These are phyloP conservation scores for Bubalus kerabau DNA, from an alignment of 2,113 vertebrate species.

Conservation along the genomic window DNA sequence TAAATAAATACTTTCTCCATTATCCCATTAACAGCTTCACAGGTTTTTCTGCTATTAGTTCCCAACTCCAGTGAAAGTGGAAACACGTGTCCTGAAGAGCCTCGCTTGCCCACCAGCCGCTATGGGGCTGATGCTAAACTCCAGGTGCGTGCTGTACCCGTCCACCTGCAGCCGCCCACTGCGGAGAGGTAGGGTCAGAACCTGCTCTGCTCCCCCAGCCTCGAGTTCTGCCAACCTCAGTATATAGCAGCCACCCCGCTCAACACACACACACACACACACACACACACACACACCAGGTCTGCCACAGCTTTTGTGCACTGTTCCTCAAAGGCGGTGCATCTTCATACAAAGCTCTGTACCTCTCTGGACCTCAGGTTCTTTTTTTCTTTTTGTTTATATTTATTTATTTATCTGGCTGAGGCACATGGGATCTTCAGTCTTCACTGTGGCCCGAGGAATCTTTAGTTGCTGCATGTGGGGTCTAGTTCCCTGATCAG, in stretches of 20 bases:
- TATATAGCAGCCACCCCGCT: neutral
- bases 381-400: neutral
- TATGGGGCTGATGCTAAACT: neutral
- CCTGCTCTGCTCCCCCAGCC: neutral
- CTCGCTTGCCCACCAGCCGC: neutral
- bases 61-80: conserved; percentile 77
- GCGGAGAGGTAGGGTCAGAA: neutral
- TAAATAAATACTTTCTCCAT: conserved; percentile 79
- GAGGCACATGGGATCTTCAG: neutral
- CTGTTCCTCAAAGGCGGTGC: neutral
- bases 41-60: conserved; percentile 74
- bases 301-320: neutral
- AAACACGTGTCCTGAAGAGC: conserved; percentile 76
- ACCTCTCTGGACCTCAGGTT: neutral
- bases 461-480: neutral
- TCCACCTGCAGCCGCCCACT: neutral
- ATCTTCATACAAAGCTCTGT: neutral
- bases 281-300: accelerated
- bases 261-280: neutral
- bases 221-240: neutral
- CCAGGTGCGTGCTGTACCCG: neutral
- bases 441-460: neutral
- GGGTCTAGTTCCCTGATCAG: neutral
- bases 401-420: neutral
- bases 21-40: conserved; percentile 83